These are phyloP conservation scores for Agapornis roseicollis DNA, from an alignment of 2,113 vertebrate species.

Conservation along the genomic window DNA sequence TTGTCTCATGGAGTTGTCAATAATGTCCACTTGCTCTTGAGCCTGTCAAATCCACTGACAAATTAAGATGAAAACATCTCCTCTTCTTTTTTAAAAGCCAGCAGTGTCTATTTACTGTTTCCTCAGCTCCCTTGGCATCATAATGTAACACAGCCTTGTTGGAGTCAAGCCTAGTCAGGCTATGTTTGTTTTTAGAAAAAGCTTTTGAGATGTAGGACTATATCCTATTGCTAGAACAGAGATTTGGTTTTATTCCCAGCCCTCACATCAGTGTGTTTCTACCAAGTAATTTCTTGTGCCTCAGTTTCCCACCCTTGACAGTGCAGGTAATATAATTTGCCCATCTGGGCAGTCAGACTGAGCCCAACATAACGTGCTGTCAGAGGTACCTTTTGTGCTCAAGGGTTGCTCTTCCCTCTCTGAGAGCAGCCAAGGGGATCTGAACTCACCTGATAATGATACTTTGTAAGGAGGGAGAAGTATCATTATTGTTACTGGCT, in stretches of 20 bases:
- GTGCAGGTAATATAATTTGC: background rate
- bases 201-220: background rate
- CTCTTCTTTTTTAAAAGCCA: background rate
- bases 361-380: rapidly evolving
- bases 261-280: rapidly evolving
- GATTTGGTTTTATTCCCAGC: background rate
- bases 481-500: background rate
- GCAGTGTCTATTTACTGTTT: background rate
- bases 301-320: background rate
- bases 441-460: background rate
- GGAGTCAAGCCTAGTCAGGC: background rate
- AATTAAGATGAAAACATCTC: background rate
- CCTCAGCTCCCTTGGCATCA: background rate
- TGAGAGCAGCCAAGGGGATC: background rate
- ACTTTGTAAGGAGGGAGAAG: background rate
- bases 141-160: background rate
- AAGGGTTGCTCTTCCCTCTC: background rate
- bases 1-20: background rate
- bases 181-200: background rate
- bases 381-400: background rate
- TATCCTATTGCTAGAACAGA: background rate
- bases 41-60: background rate
- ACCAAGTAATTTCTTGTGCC: background rate
- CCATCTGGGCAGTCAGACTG: rapidly evolving
- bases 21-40: background rate